phyloP scores from a whole-genome alignment of 2,113 vertebrate species.

The Crotalus tigris region DNA sequence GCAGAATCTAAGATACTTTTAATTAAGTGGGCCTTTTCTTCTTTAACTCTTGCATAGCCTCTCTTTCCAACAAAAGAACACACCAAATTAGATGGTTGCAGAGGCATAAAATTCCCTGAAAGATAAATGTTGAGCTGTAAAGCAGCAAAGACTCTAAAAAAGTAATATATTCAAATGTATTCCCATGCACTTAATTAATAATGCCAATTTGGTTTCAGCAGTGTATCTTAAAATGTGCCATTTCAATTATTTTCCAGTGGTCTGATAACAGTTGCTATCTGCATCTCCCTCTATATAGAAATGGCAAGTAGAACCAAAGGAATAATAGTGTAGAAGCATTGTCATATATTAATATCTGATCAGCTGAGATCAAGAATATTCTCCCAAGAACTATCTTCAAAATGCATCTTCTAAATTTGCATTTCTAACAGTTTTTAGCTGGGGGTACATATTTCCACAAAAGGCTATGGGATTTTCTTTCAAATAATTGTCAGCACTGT shows the following conservation, averaged over 20 bases:
- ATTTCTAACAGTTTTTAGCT: background rate
- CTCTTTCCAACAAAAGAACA: conserved; percentile 31
- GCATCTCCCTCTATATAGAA: background rate
- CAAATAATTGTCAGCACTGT: background rate
- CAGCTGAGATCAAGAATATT: conserved; percentile 5
- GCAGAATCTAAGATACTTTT: conserved; percentile 56
- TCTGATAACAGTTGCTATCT: conserved; percentile 43
- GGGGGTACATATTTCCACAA: background rate
- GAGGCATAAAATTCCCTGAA: conserved; percentile 45
- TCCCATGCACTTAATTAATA: conserved; percentile 53
- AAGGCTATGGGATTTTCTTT: background rate
- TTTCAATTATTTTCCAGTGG: conserved; percentile 34
- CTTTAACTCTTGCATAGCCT: conserved; percentile 38
- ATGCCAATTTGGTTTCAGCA: conserved; percentile 40
- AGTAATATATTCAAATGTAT: conserved; percentile 55
- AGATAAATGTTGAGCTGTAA: conserved; percentile 48
- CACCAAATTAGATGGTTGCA: conserved; percentile 30
- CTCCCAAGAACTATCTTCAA: background rate
- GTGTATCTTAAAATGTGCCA: conserved; percentile 25
- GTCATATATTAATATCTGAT: conserved; percentile 31
- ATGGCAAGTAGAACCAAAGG: conserved; percentile 28
- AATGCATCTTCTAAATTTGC: background rate
- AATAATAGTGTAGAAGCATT: conserved; percentile 10
- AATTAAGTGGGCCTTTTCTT: conserved; percentile 63
- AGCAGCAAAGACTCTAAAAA: conserved; percentile 41